phyloP scores from a whole-genome alignment of 1,140 invertebrate genomes.

The Bombus huntii region DNA sequence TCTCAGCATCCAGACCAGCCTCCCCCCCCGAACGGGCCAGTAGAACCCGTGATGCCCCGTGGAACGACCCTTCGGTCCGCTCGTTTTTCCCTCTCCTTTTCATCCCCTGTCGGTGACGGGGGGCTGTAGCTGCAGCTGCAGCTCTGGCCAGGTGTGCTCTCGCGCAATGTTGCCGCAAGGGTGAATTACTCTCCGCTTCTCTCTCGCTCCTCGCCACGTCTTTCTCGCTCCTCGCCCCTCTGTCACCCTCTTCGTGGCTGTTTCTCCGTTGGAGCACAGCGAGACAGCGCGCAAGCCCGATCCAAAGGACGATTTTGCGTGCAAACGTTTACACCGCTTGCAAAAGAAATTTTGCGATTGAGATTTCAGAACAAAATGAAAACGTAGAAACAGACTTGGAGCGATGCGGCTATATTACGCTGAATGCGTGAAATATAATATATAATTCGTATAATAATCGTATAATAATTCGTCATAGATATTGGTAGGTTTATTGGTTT shows the following conservation, averaged over 20 bases:
- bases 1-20: slow-evolving; percentile 74
- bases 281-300: slow-evolving; percentile 8
- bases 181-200: slow-evolving; percentile 52
- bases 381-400: background rate
- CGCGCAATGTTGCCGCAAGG: slow-evolving; percentile 76
- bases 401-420: too few species aligned
- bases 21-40: slow-evolving; percentile 33
- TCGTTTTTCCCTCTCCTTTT: slow-evolving; percentile 75
- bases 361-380: background rate
- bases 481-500: too few species aligned
- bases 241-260: slow-evolving; percentile 15
- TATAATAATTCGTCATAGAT: too few species aligned
- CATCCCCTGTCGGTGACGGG: slow-evolving; percentile 77
- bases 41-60: slow-evolving; percentile 58
- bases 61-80: slow-evolving; percentile 63
- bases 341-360: background rate
- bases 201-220: background rate
- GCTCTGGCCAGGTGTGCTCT: slow-evolving; percentile 79
- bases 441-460: too few species aligned
- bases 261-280: slow-evolving; percentile 25
- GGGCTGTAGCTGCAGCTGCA: slow-evolving; percentile 78
- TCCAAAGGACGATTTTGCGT: slow-evolving; percentile 49
- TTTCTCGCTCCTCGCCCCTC: background rate
- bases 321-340: slow-evolving; percentile 7
- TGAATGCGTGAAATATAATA: too few species aligned